phyloP scores from a whole-genome alignment of 2,888 invertebrate genomes.

The Globia sparganii region DNA sequence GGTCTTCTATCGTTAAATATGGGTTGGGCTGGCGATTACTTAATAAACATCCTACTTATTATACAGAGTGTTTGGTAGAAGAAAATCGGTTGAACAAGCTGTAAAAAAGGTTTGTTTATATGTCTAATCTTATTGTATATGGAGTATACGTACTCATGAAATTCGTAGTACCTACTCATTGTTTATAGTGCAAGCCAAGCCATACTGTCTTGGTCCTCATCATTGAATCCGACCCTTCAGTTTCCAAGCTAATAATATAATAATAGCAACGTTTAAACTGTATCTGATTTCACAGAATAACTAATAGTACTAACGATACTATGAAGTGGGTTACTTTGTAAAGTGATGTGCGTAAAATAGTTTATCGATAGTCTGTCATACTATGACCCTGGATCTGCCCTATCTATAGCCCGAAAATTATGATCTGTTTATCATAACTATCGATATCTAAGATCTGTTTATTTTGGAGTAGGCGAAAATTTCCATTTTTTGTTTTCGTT shows the following conservation, averaged over 20 bases:
- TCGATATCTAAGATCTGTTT: constrained; percentile 20
- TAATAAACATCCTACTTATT: too few relatives aligned
- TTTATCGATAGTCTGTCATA: constrained; percentile 37
- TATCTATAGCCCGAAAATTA: constrained; percentile 20
- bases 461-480: background rate
- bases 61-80: too few relatives aligned
- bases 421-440: constrained; percentile 14
- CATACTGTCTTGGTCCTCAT: background rate
- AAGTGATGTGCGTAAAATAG: constrained; percentile 24
- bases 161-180: too few relatives aligned
- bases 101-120: too few relatives aligned
- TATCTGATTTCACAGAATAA: too few relatives aligned
- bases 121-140: too few relatives aligned
- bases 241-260: background rate
- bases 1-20: too few relatives aligned
- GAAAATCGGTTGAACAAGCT: too few relatives aligned
- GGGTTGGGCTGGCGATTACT: too few relatives aligned
- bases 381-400: constrained; percentile 7
- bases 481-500: background rate
- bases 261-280: constrained; percentile 5
- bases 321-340: background rate
- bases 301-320: too few relatives aligned
- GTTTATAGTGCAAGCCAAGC: too few relatives aligned
- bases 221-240: background rate
- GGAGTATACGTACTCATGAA: too few relatives aligned